Evolutionary conservation across 2,888 invertebrate genomes (phyloP).

Genomic region (Liodrosophila aerea): DNA sequence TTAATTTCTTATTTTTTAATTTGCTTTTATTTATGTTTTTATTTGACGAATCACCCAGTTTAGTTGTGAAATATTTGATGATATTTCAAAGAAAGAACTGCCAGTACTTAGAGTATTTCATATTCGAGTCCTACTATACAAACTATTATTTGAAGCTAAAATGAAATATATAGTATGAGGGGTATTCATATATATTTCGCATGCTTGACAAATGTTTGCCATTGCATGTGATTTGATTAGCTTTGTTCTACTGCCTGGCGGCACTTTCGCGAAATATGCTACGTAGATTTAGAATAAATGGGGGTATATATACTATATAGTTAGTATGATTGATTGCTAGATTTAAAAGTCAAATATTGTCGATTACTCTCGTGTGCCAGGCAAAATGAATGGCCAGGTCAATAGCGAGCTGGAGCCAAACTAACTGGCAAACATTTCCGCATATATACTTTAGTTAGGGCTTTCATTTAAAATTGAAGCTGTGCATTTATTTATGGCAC

Average conservation of each 20-base stretch:
- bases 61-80: too few species aligned
- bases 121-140: too few species aligned
- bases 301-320: conserved; percentile 39
- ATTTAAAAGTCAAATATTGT: conserved; percentile 71
- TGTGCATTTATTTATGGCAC: conserved; percentile 57
- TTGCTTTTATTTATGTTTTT: too few species aligned
- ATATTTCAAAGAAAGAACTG: too few species aligned
- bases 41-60: too few species aligned
- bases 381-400: conserved; percentile 33
- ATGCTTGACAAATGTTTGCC: conserved; percentile 65
- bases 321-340: conserved; percentile 62
- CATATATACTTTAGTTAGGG: neutral
- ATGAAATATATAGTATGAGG: conserved; percentile 16
- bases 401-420: conserved; percentile 7
- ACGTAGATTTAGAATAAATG: neutral
- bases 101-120: too few species aligned
- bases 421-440: neutral
- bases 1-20: too few species aligned
- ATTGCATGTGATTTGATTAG: conserved; percentile 69
- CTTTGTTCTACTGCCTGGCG: conserved; percentile 42
- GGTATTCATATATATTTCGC: conserved; percentile 33
- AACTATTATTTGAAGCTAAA: conserved; percentile 20
- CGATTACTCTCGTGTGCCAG: conserved; percentile 48
- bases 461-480: conserved; percentile 22
- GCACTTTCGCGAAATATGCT: conserved; percentile 24